Evolutionary conservation across 1,140 invertebrate genomes (phyloP), one percentile per base, ranked within the genome.

Genomic region (Nebria ingens): DNA sequence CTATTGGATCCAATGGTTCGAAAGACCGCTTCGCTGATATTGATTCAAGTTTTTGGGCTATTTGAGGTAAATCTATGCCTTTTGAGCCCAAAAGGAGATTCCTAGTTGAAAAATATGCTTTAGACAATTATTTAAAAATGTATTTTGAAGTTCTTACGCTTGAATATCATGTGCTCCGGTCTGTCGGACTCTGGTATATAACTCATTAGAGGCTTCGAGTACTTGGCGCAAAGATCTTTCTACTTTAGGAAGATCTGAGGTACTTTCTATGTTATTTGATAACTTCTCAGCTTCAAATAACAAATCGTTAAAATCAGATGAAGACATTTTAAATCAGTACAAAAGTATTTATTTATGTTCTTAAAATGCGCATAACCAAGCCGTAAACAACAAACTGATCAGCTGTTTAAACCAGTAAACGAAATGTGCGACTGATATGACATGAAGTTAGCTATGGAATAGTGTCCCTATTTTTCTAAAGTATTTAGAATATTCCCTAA

Each of bases 201-300:
- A 70, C 69, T 94, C 88, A 63, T 93, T 86, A 0, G 93, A 93
- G 23, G 90, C 91, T 72, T 97, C 91, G 22, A 93, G 74, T 22
- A 97, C 89, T 76, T 97, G 93, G 34, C 85, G 81, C 20, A 97
- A 73, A 64, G 93, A 95, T 60, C 93, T 78, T 63, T 96, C 89
- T 6, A 97, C 89, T 70, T 91, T 82, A 3, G 88, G 88, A 51
- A 91, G 68, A 61, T 91, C 89, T 51, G 83, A 80, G 62, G 81
- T 84, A 19, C 84, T 86, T 73, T 93, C 91, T 52, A 94, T 86
- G 67, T 93, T 87, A 53, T 89, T 87, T 1, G 89, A 87, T 34
- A 97, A 74, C 67, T 92, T 89, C 66, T 96, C 91, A 1, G 93
- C 93, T 74, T 90, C 86, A 65, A 92, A 83, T 50, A 97, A 75